These are phyloP conservation scores for Thera britannica DNA, from an alignment of 2,888 invertebrate genomes.

Conservation along the genomic window DNA sequence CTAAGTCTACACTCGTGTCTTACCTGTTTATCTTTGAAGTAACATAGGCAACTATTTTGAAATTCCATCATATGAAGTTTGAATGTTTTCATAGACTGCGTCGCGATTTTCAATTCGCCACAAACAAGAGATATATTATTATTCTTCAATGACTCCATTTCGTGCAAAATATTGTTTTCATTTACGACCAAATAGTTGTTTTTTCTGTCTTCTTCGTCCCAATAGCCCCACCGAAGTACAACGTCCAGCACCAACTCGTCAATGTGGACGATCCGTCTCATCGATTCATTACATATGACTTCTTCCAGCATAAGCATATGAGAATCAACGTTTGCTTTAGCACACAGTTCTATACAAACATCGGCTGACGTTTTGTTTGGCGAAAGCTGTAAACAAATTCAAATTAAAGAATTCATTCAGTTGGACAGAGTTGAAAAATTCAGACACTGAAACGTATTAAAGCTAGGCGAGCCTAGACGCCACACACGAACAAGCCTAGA, in stretches of 20 bases:
- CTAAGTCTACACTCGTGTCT: not conserved
- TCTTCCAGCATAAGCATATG: conserved; percentile 92
- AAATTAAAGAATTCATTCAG: not conserved
- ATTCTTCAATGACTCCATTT: conserved; percentile 81
- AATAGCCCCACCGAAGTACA: conserved; percentile 93
- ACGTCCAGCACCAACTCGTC: conserved; percentile 88
- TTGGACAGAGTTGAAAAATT: too few species aligned
- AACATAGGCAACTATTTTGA: conserved; percentile 89
- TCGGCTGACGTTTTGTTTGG: conserved; percentile 91
- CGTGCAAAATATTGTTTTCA: conserved; percentile 77
- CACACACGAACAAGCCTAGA: too few species aligned
- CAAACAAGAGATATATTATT: conserved; percentile 86
- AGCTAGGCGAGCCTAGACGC: too few species aligned
- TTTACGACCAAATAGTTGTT: conserved; percentile 91
- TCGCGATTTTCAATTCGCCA: conserved; percentile 92
- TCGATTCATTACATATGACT: conserved; percentile 89
- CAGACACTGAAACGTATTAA: too few species aligned
- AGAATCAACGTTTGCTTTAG: conserved; percentile 86
- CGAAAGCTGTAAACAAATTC: conserved; percentile 83
- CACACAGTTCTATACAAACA: conserved; percentile 88
- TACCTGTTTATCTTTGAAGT: conserved; percentile 90
- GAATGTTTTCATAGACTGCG: conserved; percentile 89
- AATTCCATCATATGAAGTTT: conserved; percentile 92
- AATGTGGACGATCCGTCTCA: conserved; percentile 91
- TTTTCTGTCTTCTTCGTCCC: conserved; percentile 94